These are phyloP conservation scores for Achatina immaculata DNA, from an alignment of 1,140 invertebrate species.

Conservation along the genomic window DNA sequence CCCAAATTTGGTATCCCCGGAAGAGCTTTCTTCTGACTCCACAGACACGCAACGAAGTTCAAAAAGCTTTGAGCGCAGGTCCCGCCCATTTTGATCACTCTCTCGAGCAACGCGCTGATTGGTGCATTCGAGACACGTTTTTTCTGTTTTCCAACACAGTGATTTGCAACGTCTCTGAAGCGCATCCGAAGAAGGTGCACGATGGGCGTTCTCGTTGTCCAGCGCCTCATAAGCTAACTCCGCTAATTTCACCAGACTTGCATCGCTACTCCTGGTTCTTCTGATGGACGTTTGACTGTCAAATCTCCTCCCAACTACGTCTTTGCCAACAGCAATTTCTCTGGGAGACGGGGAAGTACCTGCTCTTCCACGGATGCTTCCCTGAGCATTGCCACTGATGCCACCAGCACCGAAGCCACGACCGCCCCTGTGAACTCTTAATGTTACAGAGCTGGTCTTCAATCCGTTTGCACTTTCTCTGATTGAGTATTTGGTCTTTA, in stretches of 20 bases:
- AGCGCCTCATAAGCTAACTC: not conserved
- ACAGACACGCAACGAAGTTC: conserved; percentile 1
- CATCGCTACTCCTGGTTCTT: conserved; percentile 11
- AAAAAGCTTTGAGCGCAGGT: not conserved
- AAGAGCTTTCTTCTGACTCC: conserved; percentile 31
- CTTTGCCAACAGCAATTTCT: not conserved
- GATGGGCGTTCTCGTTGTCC: not conserved
- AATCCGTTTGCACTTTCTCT: conserved; percentile 66
- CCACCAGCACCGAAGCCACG: conserved; percentile 18
- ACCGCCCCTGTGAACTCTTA: conserved; percentile 89
- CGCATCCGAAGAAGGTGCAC: not conserved
- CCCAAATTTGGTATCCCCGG: not conserved
- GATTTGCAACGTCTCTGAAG: not conserved
- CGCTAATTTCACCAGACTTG: not conserved
- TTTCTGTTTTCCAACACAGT: conserved; percentile 17
- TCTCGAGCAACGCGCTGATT: not conserved
- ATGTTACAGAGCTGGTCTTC: conserved; percentile 79
- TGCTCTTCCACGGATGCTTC: not conserved
- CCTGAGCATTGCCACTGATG: not conserved
- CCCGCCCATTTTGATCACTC: not conserved
- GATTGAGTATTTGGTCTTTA: conserved; percentile 81
- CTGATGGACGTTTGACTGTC: not conserved
- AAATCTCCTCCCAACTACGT: not conserved
- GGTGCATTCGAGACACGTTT: not conserved
- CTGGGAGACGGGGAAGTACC: not conserved